Evolutionary conservation across 2,888 invertebrate genomes (phyloP).

Genomic region (Rhamnusium bicolor): DNA sequence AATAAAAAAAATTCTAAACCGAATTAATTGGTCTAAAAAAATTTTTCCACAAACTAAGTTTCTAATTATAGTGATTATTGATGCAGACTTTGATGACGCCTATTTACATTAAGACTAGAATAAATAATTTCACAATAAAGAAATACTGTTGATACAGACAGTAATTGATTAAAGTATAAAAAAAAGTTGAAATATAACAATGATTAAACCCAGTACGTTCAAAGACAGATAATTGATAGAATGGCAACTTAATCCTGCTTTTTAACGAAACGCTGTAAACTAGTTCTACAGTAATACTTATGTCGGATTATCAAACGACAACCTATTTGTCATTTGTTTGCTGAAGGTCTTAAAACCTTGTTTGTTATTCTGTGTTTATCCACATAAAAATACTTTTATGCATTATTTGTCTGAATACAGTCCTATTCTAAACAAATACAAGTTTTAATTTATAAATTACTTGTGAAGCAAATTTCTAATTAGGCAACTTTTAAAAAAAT

Average conservation of each 20-base stretch:
- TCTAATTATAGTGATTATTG: too few species aligned
- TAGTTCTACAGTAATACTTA: slow-evolving; percentile 13
- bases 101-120: too few species aligned
- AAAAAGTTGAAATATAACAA: background rate
- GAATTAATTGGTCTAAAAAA: too few species aligned
- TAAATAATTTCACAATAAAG: too few species aligned
- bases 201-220: background rate
- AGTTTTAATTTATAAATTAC: too few species aligned
- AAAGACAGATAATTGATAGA: slow-evolving; percentile 25
- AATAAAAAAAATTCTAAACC: too few species aligned
- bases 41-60: too few species aligned
- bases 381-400: background rate
- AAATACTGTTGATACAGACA: too few species aligned
- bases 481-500: too few species aligned
- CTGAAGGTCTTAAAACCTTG: background rate
- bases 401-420: background rate
- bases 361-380: background rate
- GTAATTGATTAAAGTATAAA: slow-evolving; percentile 10
- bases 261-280: slow-evolving; percentile 14
- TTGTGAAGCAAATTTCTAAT: too few species aligned
- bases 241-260: slow-evolving; percentile 20
- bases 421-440: background rate
- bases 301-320: slow-evolving; percentile 18
- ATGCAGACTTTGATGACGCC: too few species aligned
- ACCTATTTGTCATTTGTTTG: slow-evolving; percentile 11